phyloP scores from a whole-genome alignment of 2,113 vertebrate species.

The Colius striatus region DNA sequence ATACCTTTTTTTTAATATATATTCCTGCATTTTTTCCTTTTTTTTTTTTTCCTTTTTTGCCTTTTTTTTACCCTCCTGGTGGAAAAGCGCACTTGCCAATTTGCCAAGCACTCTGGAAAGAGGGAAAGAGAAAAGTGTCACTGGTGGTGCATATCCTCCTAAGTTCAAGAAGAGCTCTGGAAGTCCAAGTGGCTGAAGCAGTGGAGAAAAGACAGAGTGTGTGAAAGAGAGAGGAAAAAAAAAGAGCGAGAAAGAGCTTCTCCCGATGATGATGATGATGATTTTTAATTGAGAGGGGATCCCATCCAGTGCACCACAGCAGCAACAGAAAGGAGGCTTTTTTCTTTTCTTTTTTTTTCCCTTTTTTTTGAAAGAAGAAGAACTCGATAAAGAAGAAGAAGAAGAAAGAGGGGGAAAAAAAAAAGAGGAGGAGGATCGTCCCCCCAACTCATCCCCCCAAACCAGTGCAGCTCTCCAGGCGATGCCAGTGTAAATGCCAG shows the following conservation, averaged over 20 bases:
- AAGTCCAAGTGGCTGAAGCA: constrained; percentile 79
- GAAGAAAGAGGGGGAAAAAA: constrained; percentile 52
- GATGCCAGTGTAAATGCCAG: constrained; percentile 98
- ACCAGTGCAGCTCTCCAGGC: constrained; percentile 91
- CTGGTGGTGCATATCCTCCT: constrained; percentile 73
- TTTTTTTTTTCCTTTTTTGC: constrained; percentile 4
- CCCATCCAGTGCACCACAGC: constrained; percentile 70
- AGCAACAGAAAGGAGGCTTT: constrained; percentile 45
- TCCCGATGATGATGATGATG: constrained; percentile 66
- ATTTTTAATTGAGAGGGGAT: constrained; percentile 73
- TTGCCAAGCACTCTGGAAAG: constrained; percentile 75
- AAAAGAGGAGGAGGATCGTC: constrained; percentile 77
- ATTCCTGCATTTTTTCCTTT: background rate
- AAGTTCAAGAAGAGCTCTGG: constrained; percentile 82
- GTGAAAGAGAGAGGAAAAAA: constrained; percentile 12
- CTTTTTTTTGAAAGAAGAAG: constrained; percentile 55
- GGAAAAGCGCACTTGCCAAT: constrained; percentile 79
- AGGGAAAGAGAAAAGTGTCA: constrained; percentile 74
- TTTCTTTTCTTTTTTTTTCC: background rate
- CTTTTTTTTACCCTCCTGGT: constrained; percentile 56
- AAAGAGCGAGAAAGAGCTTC: constrained; percentile 53
- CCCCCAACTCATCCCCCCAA: constrained; percentile 78
- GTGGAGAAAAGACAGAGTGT: constrained; percentile 77
- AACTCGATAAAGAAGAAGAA: constrained; percentile 72
- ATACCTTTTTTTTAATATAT: constrained; percentile 35